Evolutionary conservation across 2,113 vertebrate species (phyloP), one percentile per base, ranked within the genome.

Genomic region (Sander vitreus): DNA sequence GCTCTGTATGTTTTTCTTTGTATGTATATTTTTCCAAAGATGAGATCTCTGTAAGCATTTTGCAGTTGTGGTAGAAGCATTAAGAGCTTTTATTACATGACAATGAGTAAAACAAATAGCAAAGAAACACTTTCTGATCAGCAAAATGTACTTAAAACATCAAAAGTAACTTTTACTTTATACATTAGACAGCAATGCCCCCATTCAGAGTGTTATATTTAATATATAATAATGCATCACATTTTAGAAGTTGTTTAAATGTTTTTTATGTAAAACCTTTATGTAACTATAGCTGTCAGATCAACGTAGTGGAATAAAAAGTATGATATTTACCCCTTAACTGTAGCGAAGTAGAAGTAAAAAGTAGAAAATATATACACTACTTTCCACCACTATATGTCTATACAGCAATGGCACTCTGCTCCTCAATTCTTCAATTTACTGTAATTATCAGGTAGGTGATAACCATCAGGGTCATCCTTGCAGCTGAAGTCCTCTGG

Each of bases 381-480:
- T 53, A 23, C 58, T 65, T 45, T 72, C n/a, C 54, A 30, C 36
- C 21, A 19, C 19, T 50, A 12, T 15, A 0, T 23, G 39, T 48
- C 18, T 60, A 11, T 8, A 43, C 55, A 51, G 33, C 3, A 55
- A 3, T 23, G 58, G 6, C 14, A 12, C 45, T 47, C 2, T 59
- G 48, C 45, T 60, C 23, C 55, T 65, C 51, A 13, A 33, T 47
- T 64, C 62, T 59, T 57, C 12, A 13, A 8, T 66, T 79, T 65
- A 55, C 84, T 78, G 25, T 76, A 57, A 81, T 39, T 50, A 65
- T 80, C 70, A 63, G 67, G 7, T 51, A 8, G 51, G 50, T 30
- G 81, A 88, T 75, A 80, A 80, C 21, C 23, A 80, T 63, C 77
- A 25, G 71, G 58, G 13, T 59, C 53, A 30, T 51, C 54, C 43